These are phyloP conservation scores for Tyrannus savana DNA, from an alignment of 2,113 vertebrate genomes.

Conservation along the genomic window DNA sequence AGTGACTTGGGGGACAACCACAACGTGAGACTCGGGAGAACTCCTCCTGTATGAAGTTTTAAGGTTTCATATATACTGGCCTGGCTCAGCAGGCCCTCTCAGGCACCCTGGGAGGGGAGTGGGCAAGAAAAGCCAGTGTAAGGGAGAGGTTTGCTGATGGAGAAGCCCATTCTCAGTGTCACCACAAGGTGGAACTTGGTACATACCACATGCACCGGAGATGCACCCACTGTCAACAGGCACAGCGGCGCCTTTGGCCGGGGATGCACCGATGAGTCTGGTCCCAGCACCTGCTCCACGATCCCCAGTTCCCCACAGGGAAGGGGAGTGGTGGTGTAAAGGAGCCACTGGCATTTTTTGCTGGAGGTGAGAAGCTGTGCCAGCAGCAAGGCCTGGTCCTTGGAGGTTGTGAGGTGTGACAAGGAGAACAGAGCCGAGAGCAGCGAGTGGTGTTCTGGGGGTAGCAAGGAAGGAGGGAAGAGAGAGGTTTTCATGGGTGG, in stretches of 20 bases:
- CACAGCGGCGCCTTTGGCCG: background rate
- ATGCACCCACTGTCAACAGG: background rate
- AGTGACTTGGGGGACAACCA: background rate
- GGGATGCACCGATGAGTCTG: background rate
- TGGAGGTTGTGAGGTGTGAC: background rate
- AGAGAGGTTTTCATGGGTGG: background rate
- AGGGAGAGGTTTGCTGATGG: background rate
- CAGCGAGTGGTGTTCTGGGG: background rate
- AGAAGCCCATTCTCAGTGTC: conserved; percentile 23
- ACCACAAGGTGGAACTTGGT: conserved; percentile 73
- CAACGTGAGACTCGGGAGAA: background rate
- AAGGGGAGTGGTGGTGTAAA: background rate
- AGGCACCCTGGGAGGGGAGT: background rate
- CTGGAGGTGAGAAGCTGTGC: background rate
- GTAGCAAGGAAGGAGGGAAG: background rate
- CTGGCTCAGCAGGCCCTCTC: background rate
- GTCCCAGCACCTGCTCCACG: background rate
- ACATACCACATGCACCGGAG: background rate
- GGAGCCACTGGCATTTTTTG: background rate
- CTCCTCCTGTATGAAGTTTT: background rate
- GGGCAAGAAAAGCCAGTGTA: background rate
- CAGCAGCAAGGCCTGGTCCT: background rate
- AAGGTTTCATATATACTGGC: background rate
- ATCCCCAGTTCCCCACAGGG: background rate
- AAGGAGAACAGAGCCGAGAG: background rate